Evolutionary conservation across 1,140 invertebrate genomes (phyloP).

Genomic region (Idris sp.): DNA sequence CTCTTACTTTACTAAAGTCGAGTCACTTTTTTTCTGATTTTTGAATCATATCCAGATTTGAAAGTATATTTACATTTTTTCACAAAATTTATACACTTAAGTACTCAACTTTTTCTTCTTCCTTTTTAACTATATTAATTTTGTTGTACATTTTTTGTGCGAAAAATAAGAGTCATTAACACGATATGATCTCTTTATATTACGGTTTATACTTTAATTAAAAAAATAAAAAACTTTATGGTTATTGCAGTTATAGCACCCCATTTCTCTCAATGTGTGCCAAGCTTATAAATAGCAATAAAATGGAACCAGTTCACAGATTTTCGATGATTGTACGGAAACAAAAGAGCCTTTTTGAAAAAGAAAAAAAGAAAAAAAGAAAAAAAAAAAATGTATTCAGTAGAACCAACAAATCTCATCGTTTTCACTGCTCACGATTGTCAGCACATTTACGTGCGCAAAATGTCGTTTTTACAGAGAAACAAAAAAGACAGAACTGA

Average conservation of each 20-base stretch:
- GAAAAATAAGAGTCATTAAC: background rate
- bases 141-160: too few species aligned
- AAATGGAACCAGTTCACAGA: constrained; percentile 54
- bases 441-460: constrained; percentile 16
- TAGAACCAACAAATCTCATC: constrained; percentile 18
- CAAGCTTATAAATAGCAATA: constrained; percentile 27
- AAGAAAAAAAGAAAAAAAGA: too few species aligned
- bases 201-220: constrained; percentile 3
- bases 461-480: constrained; percentile 1
- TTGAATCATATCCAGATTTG: too few species aligned
- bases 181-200: constrained; percentile 16
- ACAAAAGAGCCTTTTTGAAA: constrained; percentile 35
- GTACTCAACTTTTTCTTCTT: too few species aligned
- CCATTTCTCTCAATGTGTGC: constrained; percentile 36
- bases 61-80: too few species aligned
- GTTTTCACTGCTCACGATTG: constrained; percentile 57
- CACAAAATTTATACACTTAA: too few species aligned
- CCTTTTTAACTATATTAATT: too few species aligned
- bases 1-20: too few species aligned
- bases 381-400: too few species aligned
- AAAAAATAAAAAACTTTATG: constrained; percentile 21
- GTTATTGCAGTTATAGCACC: constrained; percentile 34
- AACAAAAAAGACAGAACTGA: background rate
- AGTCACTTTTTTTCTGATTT: too few species aligned
- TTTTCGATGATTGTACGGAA: constrained; percentile 2